phyloP scores from a whole-genome alignment of 1,140 invertebrate genomes.

The Aphidius ervi region DNA sequence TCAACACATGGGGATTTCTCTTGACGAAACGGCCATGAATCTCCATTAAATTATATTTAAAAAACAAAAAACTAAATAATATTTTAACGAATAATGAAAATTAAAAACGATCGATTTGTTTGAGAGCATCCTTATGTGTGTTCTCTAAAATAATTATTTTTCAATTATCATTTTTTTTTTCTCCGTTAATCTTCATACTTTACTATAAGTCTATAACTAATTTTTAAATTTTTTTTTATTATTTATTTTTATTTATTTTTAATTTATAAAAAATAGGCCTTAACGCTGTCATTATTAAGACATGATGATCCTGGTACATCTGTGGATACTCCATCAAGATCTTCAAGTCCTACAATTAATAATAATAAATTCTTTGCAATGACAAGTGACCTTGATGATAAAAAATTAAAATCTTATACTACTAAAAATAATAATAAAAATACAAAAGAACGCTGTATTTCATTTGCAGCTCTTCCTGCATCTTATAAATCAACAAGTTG shows the following conservation, averaged over 20 bases:
- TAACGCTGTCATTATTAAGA: slow-evolving; percentile 30
- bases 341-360: slow-evolving; percentile 22
- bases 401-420: slow-evolving; percentile 33
- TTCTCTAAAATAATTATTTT: slow-evolving; percentile 11
- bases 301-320: slow-evolving; percentile 42
- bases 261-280: slow-evolving; percentile 26
- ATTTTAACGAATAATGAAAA: neutral
- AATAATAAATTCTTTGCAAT: slow-evolving; percentile 14
- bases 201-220: too few relatives aligned
- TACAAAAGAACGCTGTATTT: slow-evolving; percentile 36
- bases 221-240: neutral
- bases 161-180: neutral
- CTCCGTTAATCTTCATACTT: too few relatives aligned
- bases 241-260: slow-evolving; percentile 25
- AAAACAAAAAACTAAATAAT: slow-evolving; percentile 8
- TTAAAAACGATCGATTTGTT: neutral
- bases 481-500: slow-evolving; percentile 24
- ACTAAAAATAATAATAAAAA: slow-evolving; percentile 30
- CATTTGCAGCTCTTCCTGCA: slow-evolving; percentile 37
- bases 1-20: slow-evolving; percentile 18
- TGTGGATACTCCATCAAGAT: slow-evolving; percentile 35
- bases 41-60: neutral
- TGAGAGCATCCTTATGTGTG: slow-evolving; percentile 22
- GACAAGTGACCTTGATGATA: slow-evolving; percentile 32
- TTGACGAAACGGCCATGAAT: slow-evolving; percentile 20